phyloP scores from a whole-genome alignment of 2,113 vertebrate species.

The Planiliza haematocheilus region DNA sequence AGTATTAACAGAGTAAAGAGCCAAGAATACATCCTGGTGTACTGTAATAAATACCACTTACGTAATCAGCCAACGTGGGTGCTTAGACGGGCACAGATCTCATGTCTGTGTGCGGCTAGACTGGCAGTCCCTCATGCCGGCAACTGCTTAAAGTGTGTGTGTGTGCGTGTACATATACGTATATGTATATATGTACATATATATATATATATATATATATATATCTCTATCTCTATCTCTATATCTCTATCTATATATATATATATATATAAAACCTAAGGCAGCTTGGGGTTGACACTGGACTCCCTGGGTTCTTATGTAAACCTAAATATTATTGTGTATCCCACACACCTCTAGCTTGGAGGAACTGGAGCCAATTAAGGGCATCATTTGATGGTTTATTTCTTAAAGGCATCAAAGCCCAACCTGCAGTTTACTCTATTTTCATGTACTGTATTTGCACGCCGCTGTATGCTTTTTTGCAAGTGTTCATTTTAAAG shows the following conservation, averaged over 20 bases:
- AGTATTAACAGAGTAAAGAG: constrained; percentile 31
- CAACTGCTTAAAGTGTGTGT: no score
- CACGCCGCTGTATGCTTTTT: constrained; percentile 14
- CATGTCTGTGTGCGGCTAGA: constrained; percentile 34
- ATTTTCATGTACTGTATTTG: constrained; percentile 45
- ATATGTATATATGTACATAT: no score
- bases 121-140: constrained; percentile 31
- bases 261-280: constrained; percentile 46
- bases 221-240: no score
- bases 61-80: constrained; percentile 13
- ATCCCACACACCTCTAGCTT: neutral
- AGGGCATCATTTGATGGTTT: neutral
- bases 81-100: neutral
- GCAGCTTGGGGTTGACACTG: constrained; percentile 11
- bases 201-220: constrained; percentile 29
- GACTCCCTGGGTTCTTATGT: neutral
- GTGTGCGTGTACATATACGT: no score
- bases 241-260: neutral
- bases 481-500: constrained; percentile 32
- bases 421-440: neutral
- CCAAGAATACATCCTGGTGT: constrained; percentile 17
- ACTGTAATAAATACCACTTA: constrained; percentile 29
- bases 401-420: neutral
- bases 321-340: neutral
- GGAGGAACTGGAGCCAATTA: neutral